Percentiles rank a stretch among this genome's conserved stretches.
phyloP scores from a whole-genome alignment of 2,888 invertebrate genomes.

The Xylota segnis region DNA sequence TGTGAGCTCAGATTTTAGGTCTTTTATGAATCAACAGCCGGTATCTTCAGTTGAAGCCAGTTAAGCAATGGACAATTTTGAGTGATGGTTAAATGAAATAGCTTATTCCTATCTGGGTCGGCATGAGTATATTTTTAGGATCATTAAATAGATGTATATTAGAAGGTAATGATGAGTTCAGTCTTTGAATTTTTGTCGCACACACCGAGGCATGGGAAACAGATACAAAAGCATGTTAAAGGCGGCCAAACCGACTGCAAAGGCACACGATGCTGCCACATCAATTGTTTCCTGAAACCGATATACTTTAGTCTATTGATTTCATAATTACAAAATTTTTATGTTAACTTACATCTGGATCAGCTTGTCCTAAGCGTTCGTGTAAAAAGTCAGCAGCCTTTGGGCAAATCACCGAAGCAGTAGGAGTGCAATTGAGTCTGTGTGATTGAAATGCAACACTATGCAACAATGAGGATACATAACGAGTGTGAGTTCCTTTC shows the following conservation, averaged over 20 bases:
- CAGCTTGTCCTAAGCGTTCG: constrained; percentile 83
- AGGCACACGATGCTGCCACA: constrained; percentile 92
- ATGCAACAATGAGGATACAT: constrained; percentile 91
- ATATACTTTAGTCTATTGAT: constrained; percentile 83
- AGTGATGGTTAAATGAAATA: too few relatives aligned
- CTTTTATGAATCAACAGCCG: too few relatives aligned
- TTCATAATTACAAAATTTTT: background rate
- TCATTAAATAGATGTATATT: constrained; percentile 13
- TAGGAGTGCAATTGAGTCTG: constrained; percentile 85
- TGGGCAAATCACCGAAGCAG: constrained; percentile 83
- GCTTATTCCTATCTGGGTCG: background rate
- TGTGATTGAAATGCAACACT: constrained; percentile 88
- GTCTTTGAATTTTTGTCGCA: constrained; percentile 93
- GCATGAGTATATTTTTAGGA: background rate
- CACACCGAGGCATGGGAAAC: constrained; percentile 92
- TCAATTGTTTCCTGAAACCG: constrained; percentile 89
- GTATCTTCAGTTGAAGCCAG: too few relatives aligned
- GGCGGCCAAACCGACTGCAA: constrained; percentile 91
- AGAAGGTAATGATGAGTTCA: constrained; percentile 75
- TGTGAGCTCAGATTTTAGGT: too few relatives aligned
- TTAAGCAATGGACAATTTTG: too few relatives aligned
- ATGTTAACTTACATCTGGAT: constrained; percentile 82
- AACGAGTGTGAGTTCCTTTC: constrained; percentile 91
- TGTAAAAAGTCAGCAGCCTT: constrained; percentile 83
- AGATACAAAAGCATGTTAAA: constrained; percentile 94